These are phyloP conservation scores for Cygnus atratus DNA, from an alignment of 2,113 vertebrate species.

Conservation along the genomic window DNA sequence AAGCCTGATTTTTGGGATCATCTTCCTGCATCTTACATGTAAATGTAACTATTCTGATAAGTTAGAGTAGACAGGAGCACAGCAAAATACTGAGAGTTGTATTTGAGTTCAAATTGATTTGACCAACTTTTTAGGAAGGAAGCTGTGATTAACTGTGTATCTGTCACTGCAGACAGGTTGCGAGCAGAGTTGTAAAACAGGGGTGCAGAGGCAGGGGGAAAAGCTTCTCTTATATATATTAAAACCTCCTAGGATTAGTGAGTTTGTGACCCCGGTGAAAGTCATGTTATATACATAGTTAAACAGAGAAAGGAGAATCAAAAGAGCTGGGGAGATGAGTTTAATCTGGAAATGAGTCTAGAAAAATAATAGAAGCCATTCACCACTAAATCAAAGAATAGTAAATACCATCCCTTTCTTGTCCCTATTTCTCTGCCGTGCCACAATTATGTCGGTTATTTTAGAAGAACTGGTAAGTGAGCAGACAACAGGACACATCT, in stretches of 20 bases:
- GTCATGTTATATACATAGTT: slow-evolving; percentile 1
- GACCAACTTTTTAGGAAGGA: background rate
- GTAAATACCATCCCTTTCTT: background rate
- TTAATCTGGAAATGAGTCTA: slow-evolving; percentile 5
- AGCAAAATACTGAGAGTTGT: background rate
- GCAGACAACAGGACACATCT: background rate
- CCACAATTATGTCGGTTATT: background rate
- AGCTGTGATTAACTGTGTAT: background rate
- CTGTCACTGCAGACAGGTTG: background rate
- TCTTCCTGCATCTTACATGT: slow-evolving; percentile 47
- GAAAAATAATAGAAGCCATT: background rate
- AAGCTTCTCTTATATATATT: background rate
- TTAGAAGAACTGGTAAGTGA: background rate
- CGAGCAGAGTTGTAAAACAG: background rate
- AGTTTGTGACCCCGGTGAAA: background rate
- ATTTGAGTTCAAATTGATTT: background rate
- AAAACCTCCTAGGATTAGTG: background rate
- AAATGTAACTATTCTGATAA: slow-evolving; percentile 40
- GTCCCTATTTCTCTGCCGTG: background rate
- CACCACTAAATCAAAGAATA: background rate
- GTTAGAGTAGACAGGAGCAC: slow-evolving; percentile 1
- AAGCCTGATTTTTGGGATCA: slow-evolving; percentile 61
- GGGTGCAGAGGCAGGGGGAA: background rate
- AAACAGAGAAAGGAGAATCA: background rate
- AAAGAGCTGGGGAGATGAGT: background rate